These are phyloP conservation scores for Diadumene lineata DNA, from an alignment of 92 coral and sea anemone genomes.

Conservation along the genomic window DNA sequence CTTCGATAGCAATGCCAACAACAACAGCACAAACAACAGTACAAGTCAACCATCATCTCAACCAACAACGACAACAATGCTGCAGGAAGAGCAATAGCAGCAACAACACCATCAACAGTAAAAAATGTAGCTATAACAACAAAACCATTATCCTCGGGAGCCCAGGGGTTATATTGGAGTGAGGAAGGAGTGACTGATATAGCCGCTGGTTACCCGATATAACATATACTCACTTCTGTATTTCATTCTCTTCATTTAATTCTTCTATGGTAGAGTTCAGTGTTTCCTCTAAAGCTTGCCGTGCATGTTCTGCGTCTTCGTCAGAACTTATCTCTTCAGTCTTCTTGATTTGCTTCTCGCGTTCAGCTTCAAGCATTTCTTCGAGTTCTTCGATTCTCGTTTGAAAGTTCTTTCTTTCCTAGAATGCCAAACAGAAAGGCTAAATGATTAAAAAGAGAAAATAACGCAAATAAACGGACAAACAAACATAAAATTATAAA, in stretches of 20 bases:
- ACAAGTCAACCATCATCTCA: too few relatives aligned
- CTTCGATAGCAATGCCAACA: too few relatives aligned
- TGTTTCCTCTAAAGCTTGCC: constrained; percentile 77
- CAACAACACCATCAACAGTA: too few relatives aligned
- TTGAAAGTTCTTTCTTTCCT: constrained; percentile 86
- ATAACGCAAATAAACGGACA: not conserved
- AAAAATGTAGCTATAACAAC: too few relatives aligned
- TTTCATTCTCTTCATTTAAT: constrained; percentile 78
- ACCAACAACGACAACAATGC: too few relatives aligned
- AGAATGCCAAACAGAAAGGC: not conserved
- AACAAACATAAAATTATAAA: too few relatives aligned
- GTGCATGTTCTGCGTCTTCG: constrained; percentile 81
- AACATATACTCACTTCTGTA: constrained; percentile 66
- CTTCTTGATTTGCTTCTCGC: constrained; percentile 78
- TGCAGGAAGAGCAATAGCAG: too few relatives aligned
- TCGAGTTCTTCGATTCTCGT: constrained; percentile 90
- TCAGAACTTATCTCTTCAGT: constrained; percentile 85
- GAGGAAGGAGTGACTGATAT: too few relatives aligned
- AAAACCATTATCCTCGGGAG: too few relatives aligned
- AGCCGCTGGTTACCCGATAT: too few relatives aligned
- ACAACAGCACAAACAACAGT: too few relatives aligned
- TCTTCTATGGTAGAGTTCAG: constrained; percentile 74
- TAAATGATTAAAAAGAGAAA: not conserved
- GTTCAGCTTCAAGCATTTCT: constrained; percentile 89
- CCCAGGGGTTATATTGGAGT: too few relatives aligned